Percentiles rank a stretch among this genome's conserved stretches.
Evolutionary conservation across 2,797 vertebrate species (phyloP).

Genomic region (Dryobates pubescens): DNA sequence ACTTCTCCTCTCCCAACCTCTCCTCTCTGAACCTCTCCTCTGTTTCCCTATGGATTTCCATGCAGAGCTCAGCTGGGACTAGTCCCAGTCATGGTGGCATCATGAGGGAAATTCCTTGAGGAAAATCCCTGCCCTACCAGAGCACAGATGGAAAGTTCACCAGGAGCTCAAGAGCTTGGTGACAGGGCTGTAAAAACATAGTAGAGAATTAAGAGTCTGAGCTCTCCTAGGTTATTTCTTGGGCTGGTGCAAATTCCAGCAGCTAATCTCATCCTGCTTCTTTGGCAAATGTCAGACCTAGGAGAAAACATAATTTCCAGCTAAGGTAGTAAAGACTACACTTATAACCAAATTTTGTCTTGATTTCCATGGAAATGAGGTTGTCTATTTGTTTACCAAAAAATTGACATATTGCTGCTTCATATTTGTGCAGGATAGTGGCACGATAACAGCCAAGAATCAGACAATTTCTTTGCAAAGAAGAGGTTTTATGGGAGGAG

Average conservation of each 20-base stretch:
- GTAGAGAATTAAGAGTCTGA: not conserved
- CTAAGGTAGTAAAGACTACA: not conserved
- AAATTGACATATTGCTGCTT: not conserved
- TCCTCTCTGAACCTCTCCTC: too few species aligned
- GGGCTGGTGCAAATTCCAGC: not conserved
- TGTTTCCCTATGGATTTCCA: not conserved
- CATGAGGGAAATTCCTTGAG: not conserved
- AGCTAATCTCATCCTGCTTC: not conserved
- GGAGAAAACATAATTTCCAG: not conserved
- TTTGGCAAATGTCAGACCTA: not conserved
- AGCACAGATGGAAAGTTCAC: not conserved
- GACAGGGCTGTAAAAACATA: not conserved
- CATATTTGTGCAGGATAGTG: not conserved
- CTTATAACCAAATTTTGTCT: not conserved
- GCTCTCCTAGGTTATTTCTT: not conserved
- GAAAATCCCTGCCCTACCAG: not conserved
- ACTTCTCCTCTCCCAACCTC: too few species aligned
- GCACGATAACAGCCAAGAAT: not conserved
- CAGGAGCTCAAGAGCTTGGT: not conserved
- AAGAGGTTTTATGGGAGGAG: not conserved
- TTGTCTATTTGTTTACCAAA: not conserved
- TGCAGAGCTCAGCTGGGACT: not conserved
- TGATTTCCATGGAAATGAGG: not conserved
- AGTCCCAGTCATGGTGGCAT: accelerated
- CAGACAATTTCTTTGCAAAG: not conserved